Base-by-base conservation (phyloP, 2,113 vertebrate species). In the Pteropus alecto region DNA sequence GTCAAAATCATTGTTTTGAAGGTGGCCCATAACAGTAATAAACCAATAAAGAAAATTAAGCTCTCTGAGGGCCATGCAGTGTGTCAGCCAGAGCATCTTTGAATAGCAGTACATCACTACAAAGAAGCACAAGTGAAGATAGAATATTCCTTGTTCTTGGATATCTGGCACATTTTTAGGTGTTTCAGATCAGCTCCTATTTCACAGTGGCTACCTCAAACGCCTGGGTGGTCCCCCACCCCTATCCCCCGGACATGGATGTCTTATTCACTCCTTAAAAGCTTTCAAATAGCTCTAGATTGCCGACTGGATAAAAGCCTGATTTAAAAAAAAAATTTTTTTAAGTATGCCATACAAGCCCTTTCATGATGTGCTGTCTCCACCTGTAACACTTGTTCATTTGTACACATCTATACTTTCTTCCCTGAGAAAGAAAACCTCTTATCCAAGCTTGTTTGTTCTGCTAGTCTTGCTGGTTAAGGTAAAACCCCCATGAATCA, bases 391-490 rank as follows among this genome's bases (percentile, higher is more conserved):
- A 84, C 26, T 54, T 90, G 54, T 48, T 56, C 2, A 16, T 83
- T 22, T 68, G 22, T 21, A 43, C 18, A 67, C 21, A 41, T 79
- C n/a, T 16, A 28, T 65, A 58, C 21, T 84, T 82, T 54, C 9
- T 78, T 93, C 16, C 15, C 63, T 48, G 68, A 73, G 92, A 71
- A 79, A 83, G 85, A 85, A 77, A 83, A 77, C 74, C 61, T 74
- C 26, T 7, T 56, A 48, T 28, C 61, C 24, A 60, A 46, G 35
- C 16, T 82, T 81, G 28, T 71, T 88, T 78, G 79, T 60, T 84
- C 18, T 71, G 63, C 54, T 86, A 1, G 74, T 96, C 93, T 96
- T 89, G 83, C 67, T 92, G 46, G 28, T 89, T 83, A 90, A 76
- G 79, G 79, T 96, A 73, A 51, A 83, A 71, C 10, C 24, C n/a